Conservation (phyloP, 2,888 invertebrate genomes). For the Synergus umbraculus region DNA sequence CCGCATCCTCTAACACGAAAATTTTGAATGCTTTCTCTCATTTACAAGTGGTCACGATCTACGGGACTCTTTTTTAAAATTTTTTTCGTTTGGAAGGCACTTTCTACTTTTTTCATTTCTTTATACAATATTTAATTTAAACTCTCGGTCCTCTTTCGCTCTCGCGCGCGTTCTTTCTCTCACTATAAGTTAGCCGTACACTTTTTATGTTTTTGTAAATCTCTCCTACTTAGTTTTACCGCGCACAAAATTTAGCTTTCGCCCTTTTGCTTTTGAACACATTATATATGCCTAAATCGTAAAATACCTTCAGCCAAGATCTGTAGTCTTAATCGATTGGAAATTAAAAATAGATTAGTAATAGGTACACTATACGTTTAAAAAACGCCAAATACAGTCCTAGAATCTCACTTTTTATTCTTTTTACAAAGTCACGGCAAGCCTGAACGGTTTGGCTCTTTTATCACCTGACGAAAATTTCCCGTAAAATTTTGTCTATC, state of each 20-base stretch:
- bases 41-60: slow-evolving; percentile 77
- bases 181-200: slow-evolving; percentile 54
- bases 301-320: slow-evolving; percentile 69
- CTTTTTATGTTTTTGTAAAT: slow-evolving; percentile 55
- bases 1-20: slow-evolving; percentile 62
- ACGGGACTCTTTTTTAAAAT: slow-evolving; percentile 75
- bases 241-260: slow-evolving; percentile 48
- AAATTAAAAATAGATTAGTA: slow-evolving; percentile 64
- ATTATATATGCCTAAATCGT: slow-evolving; percentile 75
- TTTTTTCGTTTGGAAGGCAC: slow-evolving; percentile 85
- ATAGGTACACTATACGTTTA: slow-evolving; percentile 60
- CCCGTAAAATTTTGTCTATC: slow-evolving; percentile 43
- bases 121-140: slow-evolving; percentile 81
- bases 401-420: slow-evolving; percentile 64
- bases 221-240: slow-evolving; percentile 55
- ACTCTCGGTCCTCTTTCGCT: slow-evolving; percentile 57
- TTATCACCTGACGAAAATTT: slow-evolving; percentile 55
- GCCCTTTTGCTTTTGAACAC: slow-evolving; percentile 71
- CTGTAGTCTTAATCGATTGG: slow-evolving; percentile 60
- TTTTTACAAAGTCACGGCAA: slow-evolving; percentile 57
- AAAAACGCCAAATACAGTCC: slow-evolving; percentile 67
- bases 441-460: slow-evolving; percentile 55
- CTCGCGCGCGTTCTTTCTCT: slow-evolving; percentile 58
- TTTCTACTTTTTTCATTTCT: slow-evolving; percentile 87
- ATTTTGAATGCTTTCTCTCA: slow-evolving; percentile 74